Percentiles rank a stretch among this genome's conserved stretches.
phyloP scores from a whole-genome alignment of 2,797 vertebrate species.

The Lepus oiostolus region DNA sequence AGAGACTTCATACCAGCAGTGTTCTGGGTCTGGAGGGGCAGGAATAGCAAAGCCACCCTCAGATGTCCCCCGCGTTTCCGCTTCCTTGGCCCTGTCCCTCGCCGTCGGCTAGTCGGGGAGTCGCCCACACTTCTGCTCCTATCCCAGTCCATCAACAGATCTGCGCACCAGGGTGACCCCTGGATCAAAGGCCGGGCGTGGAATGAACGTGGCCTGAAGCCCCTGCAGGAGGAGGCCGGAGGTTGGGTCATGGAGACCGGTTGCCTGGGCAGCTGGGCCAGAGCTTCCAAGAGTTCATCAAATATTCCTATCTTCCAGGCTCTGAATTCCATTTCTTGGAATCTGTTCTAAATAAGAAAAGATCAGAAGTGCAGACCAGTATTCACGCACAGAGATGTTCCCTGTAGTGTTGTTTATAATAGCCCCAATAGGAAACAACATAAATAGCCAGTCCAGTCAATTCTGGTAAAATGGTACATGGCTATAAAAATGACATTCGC shows the following conservation, averaged over 20 bases:
- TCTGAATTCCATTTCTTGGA: constrained; percentile 25
- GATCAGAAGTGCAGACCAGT: background rate
- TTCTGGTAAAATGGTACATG: background rate
- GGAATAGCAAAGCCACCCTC: too few species aligned
- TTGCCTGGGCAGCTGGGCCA: background rate
- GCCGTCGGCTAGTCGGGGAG: background rate
- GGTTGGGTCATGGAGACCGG: background rate
- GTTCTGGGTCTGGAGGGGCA: background rate
- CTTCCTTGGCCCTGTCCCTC: background rate
- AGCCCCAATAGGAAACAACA: background rate
- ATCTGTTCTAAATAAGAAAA: constrained; percentile 40
- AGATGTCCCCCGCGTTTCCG: fast-evolving
- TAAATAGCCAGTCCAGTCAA: background rate
- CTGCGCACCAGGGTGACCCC: background rate
- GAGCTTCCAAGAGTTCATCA: background rate
- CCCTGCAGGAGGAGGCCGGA: background rate
- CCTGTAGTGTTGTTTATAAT: background rate
- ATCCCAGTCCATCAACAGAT: background rate
- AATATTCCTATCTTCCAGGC: background rate
- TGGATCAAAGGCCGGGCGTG: background rate
- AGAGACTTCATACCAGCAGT: background rate
- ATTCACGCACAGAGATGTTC: background rate
- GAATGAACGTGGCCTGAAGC: background rate
- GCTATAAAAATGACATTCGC: constrained; percentile 39
- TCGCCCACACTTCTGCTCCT: background rate